Base-by-base conservation (phyloP, 2,113 vertebrate species). In the Syrrhaptes paradoxus region DNA sequence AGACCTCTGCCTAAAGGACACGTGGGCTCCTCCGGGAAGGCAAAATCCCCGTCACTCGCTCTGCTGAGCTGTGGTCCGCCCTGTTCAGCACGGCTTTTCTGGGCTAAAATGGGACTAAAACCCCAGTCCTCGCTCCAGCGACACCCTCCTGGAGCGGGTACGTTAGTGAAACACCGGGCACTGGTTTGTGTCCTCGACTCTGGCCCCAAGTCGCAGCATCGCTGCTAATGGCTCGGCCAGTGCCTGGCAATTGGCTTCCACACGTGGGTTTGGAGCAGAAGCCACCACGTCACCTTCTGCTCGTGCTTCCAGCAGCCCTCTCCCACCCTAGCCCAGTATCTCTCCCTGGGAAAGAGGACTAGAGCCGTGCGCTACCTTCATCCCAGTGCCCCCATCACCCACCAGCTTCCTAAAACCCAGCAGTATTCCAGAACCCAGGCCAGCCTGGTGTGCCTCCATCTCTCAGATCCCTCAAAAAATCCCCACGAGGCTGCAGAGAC, bases 231-330 rank as follows among this genome's bases (percentile, higher is more conserved):
- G 51, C 11, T 20, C 25, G 31, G 55, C 41, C 19, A 1, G 2
- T 8, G 59, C 76, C 48, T 32, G 58, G 58, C 25, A 17, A 7
- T n/a, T 8, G 5, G 55, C 46, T 59, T 59, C 57, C 70, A 57
- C 0, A 0, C 0, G 0, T 11, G 29, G 32, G 14, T 17, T 68
- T 84, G 80, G 51, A 34, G 78, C 17, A 76, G 58, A 10, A 93
- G n/a, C 52, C 80, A 17, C 3, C 74, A 2, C 61, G 14, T 36
- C 77, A 8, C 80, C 43, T 49, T 58, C 58, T 54, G 59, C 36
- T 76, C 25, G 0, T 3, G 17, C 38, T 78, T 43, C 79, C 85
- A 70, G 49, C 31, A 24, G 49, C 31, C 7, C 21, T 36, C 18
- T 70, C 32, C 75, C 57, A 46, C 11, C 66, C 29, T 6, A 41